A percentile compares a stretch with the other conserved stretches of the same genome.
Evolutionary conservation across 2,797 vertebrate genomes (phyloP).

Genomic region (Notamacropus eugenii): DNA sequence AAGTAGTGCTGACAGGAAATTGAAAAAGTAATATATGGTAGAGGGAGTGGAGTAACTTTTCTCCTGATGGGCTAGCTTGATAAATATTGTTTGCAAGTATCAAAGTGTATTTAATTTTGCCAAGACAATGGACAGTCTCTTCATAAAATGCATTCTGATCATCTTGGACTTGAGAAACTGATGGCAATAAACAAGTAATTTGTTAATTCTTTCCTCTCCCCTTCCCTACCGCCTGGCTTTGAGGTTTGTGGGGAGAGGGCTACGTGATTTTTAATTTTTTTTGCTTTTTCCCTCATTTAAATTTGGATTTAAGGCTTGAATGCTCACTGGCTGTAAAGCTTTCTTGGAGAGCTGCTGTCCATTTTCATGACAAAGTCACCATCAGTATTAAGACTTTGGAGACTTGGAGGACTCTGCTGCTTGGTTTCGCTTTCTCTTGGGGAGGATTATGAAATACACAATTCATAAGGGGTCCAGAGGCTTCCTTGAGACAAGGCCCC

Average conservation of each 20-base stretch:
- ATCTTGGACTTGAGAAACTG: constrained; percentile 75
- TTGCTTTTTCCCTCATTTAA: constrained; percentile 77
- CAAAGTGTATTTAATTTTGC: constrained; percentile 86
- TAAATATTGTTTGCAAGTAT: constrained; percentile 85
- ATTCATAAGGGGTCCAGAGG: constrained; percentile 26
- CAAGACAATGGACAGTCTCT: constrained; percentile 83
- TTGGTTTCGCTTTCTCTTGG: neutral
- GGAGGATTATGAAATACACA: constrained; percentile 52
- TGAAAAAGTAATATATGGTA: constrained; percentile 88
- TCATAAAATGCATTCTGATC: constrained; percentile 84
- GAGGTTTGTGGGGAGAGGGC: neutral
- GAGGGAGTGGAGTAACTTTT: constrained; percentile 85
- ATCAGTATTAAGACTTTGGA: constrained; percentile 37
- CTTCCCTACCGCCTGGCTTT: neutral
- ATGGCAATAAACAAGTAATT: constrained; percentile 82
- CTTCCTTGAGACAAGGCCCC: constrained; percentile 46
- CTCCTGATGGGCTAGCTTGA: constrained; percentile 86
- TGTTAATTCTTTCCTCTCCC: constrained; percentile 70
- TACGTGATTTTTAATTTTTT: constrained; percentile 49
- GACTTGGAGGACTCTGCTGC: constrained; percentile 18
- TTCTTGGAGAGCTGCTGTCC: constrained; percentile 55
- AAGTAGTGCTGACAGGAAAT: constrained; percentile 86
- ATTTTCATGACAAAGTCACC: constrained; percentile 46
- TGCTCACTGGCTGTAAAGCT: constrained; percentile 42
- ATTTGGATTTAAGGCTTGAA: constrained; percentile 73